Base-by-base conservation (phyloP, 1,140 invertebrate species). In the Cherax quadricarinatus region DNA sequence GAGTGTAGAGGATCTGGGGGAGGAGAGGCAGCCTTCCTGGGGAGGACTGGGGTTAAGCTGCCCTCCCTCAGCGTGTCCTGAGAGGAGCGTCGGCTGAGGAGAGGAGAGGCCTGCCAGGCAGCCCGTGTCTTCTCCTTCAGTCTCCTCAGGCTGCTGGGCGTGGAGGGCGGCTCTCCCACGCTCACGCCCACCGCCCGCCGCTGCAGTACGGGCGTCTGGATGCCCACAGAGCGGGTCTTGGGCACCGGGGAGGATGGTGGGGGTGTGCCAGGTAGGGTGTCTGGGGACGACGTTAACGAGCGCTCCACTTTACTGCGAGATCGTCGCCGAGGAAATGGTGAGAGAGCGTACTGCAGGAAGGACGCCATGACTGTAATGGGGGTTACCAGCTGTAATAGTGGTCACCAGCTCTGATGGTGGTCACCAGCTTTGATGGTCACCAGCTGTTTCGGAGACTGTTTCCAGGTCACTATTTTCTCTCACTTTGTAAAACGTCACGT, bases 161-260 rank as follows among this genome's bases (percentile, higher is more conserved):
- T 83, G 41, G 88, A 57, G 18, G 81, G 88, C 14, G 82, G 66
- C 21, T 90, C 81, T 1, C 80, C 66, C 60, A 83, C 21, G 9
- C 53, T 9, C 14, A 57, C 18, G 0, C 62, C 62, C 51, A 85
- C 12, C 53, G 53, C 88, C 62, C 82, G 62, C 48, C 88, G 41
- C 88, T 90, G 81, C 48, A 84, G 66, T 24, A 90, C 88, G 57
- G 90, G 90, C 53, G 90, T 91, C 90, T 91, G 90, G 78, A 91
- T 91, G 18, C 90, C 90, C 90, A 91, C 90, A 5, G 90, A 91
- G 21, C 90, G 90, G 16, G 90, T 91, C 60, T 82, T 91, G 78
- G 84, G 84, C 57, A 84, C 62, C 6, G 88, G 82, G 10, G 90
- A 81, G n/a, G 62, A 51, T 14, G 82, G 62, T 9, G 88, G 21